Base-by-base conservation (phyloP, 2,888 invertebrate species). In the Eilema caniola region DNA sequence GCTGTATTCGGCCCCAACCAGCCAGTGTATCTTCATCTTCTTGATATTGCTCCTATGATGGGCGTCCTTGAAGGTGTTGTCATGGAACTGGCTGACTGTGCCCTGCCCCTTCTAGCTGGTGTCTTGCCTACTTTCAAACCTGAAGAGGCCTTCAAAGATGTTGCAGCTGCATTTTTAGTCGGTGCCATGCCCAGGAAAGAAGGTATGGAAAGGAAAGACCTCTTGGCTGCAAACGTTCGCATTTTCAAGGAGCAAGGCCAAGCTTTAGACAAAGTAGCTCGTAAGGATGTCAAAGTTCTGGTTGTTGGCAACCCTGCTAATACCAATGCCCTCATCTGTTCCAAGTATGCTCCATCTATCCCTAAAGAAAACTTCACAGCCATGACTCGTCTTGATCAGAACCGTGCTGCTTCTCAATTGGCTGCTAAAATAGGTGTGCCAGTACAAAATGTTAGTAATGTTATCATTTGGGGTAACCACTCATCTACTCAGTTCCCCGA, bases 231-330 rank as follows among this genome's bases (percentile, higher is more conserved):
- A 53, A 99, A 99, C 93, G 99, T 99, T 8, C 98, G 98, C 91
- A 99, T 99, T 88, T 99, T 99, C 95, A 99, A 99, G 94, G 98
- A 97, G 67, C 99, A 99, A 95, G 99, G 99, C 20, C 97, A 98
- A 89, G 99, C 99, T 8, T 92, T 99, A 57, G 98, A 99, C 87
- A 97, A 98, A 89, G 96, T 96, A 89, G 98, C 99, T 47, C 98
- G 97, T 84, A 99, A 99, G 88, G 97, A 97, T 89, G 98, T 99
- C 61, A 99, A 99, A 95, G 98, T 96, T 5, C 96, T 99, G 62
- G 99, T 99, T 56, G 99, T 99, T 81, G 99, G 99, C 60, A 99
- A 99, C 93, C 99, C 99, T 66, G 99, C 99, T 24, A 99, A 99
- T 92, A 99, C 99, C 5, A 99, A 99, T 94, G 99, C 99, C 16